Conservation (phyloP, 2,888 invertebrate species). For the Himalopsyche tibetana region DNA sequence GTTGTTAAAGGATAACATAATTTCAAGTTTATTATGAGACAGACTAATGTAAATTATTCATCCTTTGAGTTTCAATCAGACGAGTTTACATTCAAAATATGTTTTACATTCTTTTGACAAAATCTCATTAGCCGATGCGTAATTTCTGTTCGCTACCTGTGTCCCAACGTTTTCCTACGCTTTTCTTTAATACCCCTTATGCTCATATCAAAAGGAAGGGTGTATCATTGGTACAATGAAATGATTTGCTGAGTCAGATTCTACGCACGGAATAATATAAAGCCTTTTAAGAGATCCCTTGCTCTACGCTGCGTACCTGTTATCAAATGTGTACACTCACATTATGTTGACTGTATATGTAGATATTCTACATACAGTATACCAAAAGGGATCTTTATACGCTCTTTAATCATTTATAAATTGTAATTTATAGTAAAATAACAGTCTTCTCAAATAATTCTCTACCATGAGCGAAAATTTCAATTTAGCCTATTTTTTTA, state of each 20-base stretch:
- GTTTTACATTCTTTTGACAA: constrained; percentile 42
- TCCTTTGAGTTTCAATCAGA: constrained; percentile 31
- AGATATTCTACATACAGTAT: constrained; percentile 44
- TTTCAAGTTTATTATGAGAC: constrained; percentile 29
- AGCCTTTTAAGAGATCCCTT: constrained; percentile 62
- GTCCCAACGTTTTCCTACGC: constrained; percentile 40
- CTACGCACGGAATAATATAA: constrained; percentile 63
- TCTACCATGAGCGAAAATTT: no score
- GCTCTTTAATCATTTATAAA: background rate
- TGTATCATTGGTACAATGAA: constrained; percentile 64
- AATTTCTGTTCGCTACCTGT: constrained; percentile 56
- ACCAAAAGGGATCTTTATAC: constrained; percentile 19
- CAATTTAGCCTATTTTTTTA: no score
- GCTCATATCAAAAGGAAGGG: constrained; percentile 53
- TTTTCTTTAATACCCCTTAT: constrained; percentile 29
- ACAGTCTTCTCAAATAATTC: no score
- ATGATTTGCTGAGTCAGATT: constrained; percentile 65
- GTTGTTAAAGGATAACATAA: background rate
- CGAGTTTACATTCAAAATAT: constrained; percentile 34
- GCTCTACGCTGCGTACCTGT: constrained; percentile 55
- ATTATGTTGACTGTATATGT: constrained; percentile 44
- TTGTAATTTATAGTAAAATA: no score
- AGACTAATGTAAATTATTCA: constrained; percentile 15
- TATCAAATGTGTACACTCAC: constrained; percentile 64
- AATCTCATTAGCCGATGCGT: constrained; percentile 57